Evolutionary conservation across 2,797 vertebrate genomes (phyloP), one percentile per base, ranked within the genome.

Genomic region (Sebastes aleutianus): DNA sequence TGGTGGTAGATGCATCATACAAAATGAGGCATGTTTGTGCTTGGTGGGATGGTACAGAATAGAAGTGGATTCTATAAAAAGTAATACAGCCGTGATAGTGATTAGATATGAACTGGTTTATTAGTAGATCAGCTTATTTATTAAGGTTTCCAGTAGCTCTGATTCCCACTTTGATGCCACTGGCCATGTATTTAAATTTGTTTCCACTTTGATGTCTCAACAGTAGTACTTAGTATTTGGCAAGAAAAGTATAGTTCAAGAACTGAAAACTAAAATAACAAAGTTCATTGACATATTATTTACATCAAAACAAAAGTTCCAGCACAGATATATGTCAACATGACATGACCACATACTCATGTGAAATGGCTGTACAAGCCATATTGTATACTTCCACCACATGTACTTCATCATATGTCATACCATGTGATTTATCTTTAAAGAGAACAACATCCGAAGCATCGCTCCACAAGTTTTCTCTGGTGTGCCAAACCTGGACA

Each of bases 401-500:
- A 22, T 53, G 2, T 26, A 6, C 14, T 43, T 6, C 7, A 43
- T 27, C 20, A 56, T 29, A 16, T 31, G 32, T n/a, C 13, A 9
- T 39, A 20, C 8, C 18, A 11, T 76, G n/a, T 67, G 27, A 76
- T 84, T 84, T 80, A 16, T 74, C 14, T 76, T 80, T 66, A 7
- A 75, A 97, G 96, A 95, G 57, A 97, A 97, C 67, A 93, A 95
- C 87, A 95, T 96, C 66, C 88, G 89, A 70, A 87, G 63, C 69
- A 86, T 97, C 65, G 31, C 89, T 0, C 77, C 85, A 4, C 80
- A 83, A 24, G 78, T 74, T 10, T 95, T 98, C 88, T 89, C 90
- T 4, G 96, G 93, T 6, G 84, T 97, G 16, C 93, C 87, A 0
- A 92, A 93, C 68, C 89, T 97, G 78, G 93, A 96, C 78, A 87